phyloP scores from a whole-genome alignment of 2,797 vertebrate genomes.

The Gallirallus australis region DNA sequence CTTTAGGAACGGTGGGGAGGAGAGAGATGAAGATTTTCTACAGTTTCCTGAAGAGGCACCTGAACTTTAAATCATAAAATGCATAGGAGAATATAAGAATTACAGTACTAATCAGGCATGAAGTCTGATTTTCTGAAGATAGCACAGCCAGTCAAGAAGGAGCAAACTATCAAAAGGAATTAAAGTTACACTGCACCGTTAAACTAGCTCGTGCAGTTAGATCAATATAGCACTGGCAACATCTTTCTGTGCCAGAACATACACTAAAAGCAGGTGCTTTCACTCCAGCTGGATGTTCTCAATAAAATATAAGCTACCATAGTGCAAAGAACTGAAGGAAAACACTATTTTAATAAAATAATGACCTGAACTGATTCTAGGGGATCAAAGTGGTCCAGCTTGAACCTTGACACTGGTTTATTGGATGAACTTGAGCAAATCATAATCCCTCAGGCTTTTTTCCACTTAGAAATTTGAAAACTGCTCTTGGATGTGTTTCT shows the following conservation, averaged over 20 bases:
- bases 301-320: neutral
- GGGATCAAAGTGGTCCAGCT: neutral
- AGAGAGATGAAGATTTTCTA: neutral
- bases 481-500: neutral
- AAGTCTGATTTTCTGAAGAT: neutral
- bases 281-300: neutral
- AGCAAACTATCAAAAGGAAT: slow-evolving; percentile 16
- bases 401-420: neutral
- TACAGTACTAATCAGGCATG: neutral
- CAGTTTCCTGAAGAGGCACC: neutral
- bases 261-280: neutral
- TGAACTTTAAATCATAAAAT: neutral
- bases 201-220: neutral
- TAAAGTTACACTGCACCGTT: neutral
- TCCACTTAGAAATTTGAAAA: neutral
- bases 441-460: neutral
- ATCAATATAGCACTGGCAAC: neutral
- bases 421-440: neutral
- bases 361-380: neutral
- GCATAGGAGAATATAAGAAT: neutral
- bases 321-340: neutral
- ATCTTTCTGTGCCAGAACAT: neutral
- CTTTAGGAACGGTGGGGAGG: neutral
- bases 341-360: neutral
- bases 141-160: neutral